Conservation (phyloP, 2,797 vertebrate genomes). For the Leucoraja ocellata region DNA sequence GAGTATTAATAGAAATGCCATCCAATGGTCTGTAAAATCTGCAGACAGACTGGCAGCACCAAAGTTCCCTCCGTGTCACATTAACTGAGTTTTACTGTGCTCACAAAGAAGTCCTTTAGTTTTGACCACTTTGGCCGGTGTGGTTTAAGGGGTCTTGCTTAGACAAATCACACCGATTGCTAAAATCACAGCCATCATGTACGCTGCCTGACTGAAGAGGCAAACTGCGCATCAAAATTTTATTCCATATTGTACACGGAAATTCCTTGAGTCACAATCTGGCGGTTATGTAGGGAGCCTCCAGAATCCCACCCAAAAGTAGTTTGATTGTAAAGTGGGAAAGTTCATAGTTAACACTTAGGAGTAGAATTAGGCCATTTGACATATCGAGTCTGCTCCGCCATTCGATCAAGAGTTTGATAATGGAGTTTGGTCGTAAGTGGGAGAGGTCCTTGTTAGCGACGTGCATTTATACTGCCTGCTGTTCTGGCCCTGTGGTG, state of each 20-base stretch:
- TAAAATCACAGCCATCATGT: background rate
- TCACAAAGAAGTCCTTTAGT: background rate
- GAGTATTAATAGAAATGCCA: too few species aligned
- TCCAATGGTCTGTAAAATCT: too few species aligned
- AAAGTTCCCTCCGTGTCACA: too few species aligned
- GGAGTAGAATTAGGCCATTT: too few species aligned
- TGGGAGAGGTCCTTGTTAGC: background rate
- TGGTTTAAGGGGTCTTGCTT: background rate
- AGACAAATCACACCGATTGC: background rate
- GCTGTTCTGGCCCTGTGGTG: background rate
- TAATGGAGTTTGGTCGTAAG: background rate
- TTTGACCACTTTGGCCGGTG: background rate
- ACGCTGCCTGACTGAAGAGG: background rate
- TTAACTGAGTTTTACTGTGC: background rate
- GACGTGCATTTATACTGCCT: background rate
- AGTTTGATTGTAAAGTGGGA: background rate
- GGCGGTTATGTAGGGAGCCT: background rate
- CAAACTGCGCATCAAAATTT: background rate
- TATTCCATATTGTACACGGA: background rate
- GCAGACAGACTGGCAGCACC: too few species aligned
- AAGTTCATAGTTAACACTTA: background rate
- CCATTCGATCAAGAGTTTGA: too few species aligned
- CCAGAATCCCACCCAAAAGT: too few species aligned
- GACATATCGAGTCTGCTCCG: too few species aligned
- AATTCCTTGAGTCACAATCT: background rate